A percentile compares a stretch with the other conserved stretches of the same genome.
phyloP scores from a whole-genome alignment of 53 echinoderm and acorn worm genomes.

The Hippasteria phrygiana region DNA sequence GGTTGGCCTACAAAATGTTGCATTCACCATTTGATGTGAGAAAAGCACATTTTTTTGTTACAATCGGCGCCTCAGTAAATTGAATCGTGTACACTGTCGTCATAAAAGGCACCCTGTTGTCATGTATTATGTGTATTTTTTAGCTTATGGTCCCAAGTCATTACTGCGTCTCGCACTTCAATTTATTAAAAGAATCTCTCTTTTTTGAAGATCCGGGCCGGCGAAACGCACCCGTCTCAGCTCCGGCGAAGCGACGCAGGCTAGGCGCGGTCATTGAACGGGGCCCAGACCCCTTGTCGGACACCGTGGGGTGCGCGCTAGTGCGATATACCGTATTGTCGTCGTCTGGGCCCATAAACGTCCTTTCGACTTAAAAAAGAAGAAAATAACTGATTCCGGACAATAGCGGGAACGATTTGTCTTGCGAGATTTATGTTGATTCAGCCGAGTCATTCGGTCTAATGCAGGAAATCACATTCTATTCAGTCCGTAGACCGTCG shows the following conservation, averaged over 20 bases:
- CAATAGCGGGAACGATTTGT: no score
- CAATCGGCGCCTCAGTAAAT: background rate
- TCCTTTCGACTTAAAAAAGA: no score
- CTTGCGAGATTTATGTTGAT: no score
- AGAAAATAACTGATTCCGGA: no score
- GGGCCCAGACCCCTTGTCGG: background rate
- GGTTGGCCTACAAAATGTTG: no score
- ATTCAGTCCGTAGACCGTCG: background rate
- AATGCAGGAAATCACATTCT: background rate
- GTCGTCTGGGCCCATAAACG: no score
- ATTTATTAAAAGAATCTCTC: background rate
- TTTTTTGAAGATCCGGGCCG: background rate
- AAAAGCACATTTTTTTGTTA: background rate
- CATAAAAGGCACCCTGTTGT: background rate
- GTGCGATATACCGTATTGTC: background rate
- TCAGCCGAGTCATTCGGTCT: no score
- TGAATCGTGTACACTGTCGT: background rate
- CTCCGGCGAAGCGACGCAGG: background rate
- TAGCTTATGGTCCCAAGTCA: background rate
- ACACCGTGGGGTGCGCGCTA: background rate
- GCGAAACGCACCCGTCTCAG: background rate
- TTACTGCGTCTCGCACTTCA: background rate
- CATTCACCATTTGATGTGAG: background rate
- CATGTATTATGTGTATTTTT: background rate
- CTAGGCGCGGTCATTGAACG: constrained; percentile 61